Evolutionary conservation across 1,140 invertebrate genomes (phyloP).

Genomic region (Lordiphosa collinella): DNA sequence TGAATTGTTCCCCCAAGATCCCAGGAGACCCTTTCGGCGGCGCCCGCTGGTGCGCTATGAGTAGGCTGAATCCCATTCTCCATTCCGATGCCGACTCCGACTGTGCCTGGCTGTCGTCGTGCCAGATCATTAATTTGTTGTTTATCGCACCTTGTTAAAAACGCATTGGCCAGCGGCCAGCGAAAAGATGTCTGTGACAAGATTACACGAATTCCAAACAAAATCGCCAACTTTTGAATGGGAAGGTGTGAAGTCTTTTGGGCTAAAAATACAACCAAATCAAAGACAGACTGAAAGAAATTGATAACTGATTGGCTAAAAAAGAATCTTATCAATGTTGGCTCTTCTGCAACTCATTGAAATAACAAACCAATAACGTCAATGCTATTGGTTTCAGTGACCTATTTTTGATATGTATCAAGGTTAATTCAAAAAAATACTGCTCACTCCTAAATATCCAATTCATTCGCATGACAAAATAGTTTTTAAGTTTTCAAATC

Average conservation of each 20-base stretch:
- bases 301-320: neutral
- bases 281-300: neutral
- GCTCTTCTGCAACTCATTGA: no score
- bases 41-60: conserved; percentile 57
- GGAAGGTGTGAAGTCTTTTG: neutral
- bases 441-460: no score
- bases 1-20: conserved; percentile 54
- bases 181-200: conserved; percentile 16
- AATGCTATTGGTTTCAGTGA: no score
- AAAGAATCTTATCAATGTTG: no score
- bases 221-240: neutral
- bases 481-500: no score
- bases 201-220: conserved; percentile 36
- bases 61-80: conserved; percentile 17
- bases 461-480: no score
- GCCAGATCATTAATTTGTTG: conserved; percentile 66
- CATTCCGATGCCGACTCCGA: conserved; percentile 11
- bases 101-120: conserved; percentile 60
- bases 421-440: no score
- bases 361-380: no score
- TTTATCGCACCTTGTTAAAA: conserved; percentile 77
- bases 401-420: no score
- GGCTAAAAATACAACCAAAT: no score
- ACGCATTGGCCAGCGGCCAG: conserved; percentile 40
- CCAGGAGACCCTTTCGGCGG: conserved; percentile 19